Conservation (phyloP, 2,113 vertebrate species). For the Sebastes schlegelii region DNA sequence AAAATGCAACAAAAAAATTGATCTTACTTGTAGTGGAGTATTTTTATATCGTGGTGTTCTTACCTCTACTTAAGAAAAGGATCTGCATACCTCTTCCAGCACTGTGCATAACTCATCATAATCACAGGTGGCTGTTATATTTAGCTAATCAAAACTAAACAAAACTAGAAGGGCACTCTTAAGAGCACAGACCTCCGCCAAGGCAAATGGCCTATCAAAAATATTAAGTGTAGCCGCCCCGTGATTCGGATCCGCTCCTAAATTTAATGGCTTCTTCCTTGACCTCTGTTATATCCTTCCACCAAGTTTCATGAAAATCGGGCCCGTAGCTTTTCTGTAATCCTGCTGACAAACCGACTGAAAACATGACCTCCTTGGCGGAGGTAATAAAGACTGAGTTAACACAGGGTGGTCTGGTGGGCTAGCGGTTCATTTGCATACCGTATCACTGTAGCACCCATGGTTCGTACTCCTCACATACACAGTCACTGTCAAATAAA, state of each 20-base stretch:
- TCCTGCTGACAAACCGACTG: background rate
- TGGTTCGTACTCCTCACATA: background rate
- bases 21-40: no score
- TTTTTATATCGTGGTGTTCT: no score
- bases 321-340: background rate
- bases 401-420: background rate
- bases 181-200: background rate
- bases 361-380: background rate
- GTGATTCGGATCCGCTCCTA: background rate
- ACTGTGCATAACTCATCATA: background rate
- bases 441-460: background rate
- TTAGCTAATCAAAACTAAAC: background rate
- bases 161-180: background rate
- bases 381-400: background rate
- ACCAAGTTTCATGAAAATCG: background rate
- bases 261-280: background rate
- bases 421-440: background rate
- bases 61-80: no score
- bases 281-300: background rate
- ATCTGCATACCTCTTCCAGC: no score
- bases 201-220: background rate
- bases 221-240: background rate
- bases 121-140: background rate
- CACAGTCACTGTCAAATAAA: constrained; percentile 3
- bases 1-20: no score